Percentiles rank a stretch among this genome's conserved stretches.
Evolutionary conservation across 2,797 vertebrate species (phyloP).

Genomic region (Xiphophorus birchmanni): DNA sequence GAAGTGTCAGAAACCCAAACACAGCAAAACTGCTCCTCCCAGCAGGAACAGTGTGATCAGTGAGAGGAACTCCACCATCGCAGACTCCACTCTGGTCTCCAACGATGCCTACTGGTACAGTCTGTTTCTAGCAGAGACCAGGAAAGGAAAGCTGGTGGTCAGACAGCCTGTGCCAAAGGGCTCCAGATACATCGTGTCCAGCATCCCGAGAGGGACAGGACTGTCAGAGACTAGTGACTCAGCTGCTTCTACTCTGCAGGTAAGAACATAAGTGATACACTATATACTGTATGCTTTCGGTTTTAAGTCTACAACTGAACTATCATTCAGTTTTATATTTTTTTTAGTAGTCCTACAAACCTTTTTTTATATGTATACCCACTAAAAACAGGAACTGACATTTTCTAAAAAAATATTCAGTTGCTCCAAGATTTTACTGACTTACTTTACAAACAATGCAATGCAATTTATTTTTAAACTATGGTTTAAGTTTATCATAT

Average conservation of each 20-base stretch:
- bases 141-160: constrained; percentile 59
- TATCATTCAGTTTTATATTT: neutral
- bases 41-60: constrained; percentile 68
- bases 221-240: constrained; percentile 69
- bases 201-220: constrained; percentile 68
- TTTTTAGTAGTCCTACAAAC: neutral
- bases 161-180: constrained; percentile 55
- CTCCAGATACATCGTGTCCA: constrained; percentile 74
- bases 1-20: constrained; percentile 68
- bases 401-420: neutral
- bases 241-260: constrained; percentile 42
- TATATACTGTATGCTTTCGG: neutral
- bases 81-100: constrained; percentile 69
- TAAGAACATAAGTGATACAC: neutral
- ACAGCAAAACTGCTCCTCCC: constrained; percentile 58
- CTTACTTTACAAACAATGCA: neutral
- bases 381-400: neutral
- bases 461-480: too few species aligned
- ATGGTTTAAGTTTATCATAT: neutral
- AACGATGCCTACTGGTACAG: constrained; percentile 73
- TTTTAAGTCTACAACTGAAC: neutral
- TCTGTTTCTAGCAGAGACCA: constrained; percentile 70
- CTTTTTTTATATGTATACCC: neutral
- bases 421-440: neutral
- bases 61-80: constrained; percentile 68